Evolutionary conservation across 1,140 invertebrate genomes (phyloP), one percentile per base, ranked within the genome.

Genomic region (Zaprionus gabonicus): DNA sequence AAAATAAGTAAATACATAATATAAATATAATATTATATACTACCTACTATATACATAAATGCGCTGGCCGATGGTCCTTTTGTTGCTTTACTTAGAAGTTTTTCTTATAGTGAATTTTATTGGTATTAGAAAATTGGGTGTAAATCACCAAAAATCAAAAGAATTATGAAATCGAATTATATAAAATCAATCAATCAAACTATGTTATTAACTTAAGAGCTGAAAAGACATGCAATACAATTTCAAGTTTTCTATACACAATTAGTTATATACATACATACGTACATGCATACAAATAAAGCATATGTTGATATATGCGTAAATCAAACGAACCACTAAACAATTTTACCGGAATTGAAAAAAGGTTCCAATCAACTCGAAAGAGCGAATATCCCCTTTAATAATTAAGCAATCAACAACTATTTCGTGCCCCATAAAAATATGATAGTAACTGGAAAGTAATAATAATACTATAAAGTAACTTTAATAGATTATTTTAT

Each of bases 211-310:
- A 62, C 49, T 56, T 64, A 78, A 78, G 76, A 78, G 71, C 71
- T 69, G 71, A 78, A 78, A 78, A 78, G 76, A 78, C 76, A 78
- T 78, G 76, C 76, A 78, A 78, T 78, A 78, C 64, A 74, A 69
- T 78, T 68, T 77, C 75, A 77, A 77, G 58, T 78, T 78, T 78
- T 74, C 75, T 69, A 59, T 69, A 68, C 62, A 67, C 57, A 73
- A 41, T 73, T 73, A 77, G 69, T 56, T 73, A 51, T 59, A 59
- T 53, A 56, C 23, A 64, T 56, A 63, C 10, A 74, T 38, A 38
- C 36, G 13, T 17, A 12, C 15, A 53, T 65, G 36, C 17, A 53
- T 66, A 36, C 36, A 55, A 25, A 55, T 41, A 13, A 36, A 20
- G 6, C 44, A 53, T 55, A 41, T 10, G 31, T 34, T 34, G 9